These are phyloP conservation scores for Heteractis magnifica DNA, from an alignment of 92 coral and sea anemone species.

Conservation along the genomic window DNA sequence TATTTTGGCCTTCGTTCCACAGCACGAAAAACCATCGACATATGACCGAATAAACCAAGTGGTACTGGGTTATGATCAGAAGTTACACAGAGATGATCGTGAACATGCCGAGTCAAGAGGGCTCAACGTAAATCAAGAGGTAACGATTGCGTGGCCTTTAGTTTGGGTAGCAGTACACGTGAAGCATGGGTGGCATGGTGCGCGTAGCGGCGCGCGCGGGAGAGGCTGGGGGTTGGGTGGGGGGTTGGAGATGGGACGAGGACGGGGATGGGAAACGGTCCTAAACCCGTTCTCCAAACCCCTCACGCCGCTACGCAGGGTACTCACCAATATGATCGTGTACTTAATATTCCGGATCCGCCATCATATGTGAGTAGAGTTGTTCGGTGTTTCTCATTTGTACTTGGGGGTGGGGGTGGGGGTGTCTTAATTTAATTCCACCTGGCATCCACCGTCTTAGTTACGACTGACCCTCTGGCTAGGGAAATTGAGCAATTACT, in stretches of 20 bases:
- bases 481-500: too few relatives aligned
- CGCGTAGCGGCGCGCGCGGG: neutral
- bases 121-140: slow-evolving; percentile 82
- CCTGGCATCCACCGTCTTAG: too few relatives aligned
- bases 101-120: slow-evolving; percentile 96
- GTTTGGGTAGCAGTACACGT: neutral
- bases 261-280: too few relatives aligned
- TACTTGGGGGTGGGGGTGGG: too few relatives aligned
- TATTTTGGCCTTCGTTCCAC: neutral
- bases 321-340: too few relatives aligned
- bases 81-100: slow-evolving; percentile 92
- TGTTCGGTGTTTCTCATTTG: too few relatives aligned
- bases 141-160: slow-evolving; percentile 13
- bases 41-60: slow-evolving; percentile 93
- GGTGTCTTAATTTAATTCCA: too few relatives aligned
- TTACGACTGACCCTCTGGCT: neutral
- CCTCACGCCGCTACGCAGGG: neutral
- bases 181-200: neutral
- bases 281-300: neutral
- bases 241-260: neutral
- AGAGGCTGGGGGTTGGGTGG: neutral
- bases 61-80: slow-evolving; percentile 88
- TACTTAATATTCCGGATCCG: too few relatives aligned
- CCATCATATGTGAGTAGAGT: too few relatives aligned
- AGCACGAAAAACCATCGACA: slow-evolving; percentile 81